Percentiles rank a stretch among this genome's conserved stretches.
Evolutionary conservation across 2,888 invertebrate genomes (phyloP).

Genomic region (Pherbina coryleti): DNA sequence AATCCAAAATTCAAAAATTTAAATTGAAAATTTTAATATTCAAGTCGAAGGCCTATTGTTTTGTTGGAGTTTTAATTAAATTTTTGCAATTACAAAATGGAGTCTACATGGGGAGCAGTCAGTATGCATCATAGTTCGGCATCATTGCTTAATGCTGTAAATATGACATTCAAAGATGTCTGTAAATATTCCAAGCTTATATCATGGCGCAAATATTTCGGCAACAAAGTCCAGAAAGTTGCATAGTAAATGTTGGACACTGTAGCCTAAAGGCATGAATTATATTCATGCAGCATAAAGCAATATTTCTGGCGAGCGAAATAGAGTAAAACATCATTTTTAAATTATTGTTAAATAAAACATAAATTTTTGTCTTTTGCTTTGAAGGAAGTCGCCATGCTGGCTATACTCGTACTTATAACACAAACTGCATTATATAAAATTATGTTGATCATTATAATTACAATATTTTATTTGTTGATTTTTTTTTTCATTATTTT

Average conservation of each 20-base stretch:
- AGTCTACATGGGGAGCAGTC: too few species aligned
- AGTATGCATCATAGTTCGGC: too few species aligned
- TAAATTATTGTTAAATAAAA: neutral
- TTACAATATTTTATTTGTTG: neutral
- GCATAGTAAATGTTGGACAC: too few species aligned
- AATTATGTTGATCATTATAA: constrained; percentile 21
- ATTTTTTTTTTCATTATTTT: neutral
- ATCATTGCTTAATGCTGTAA: neutral
- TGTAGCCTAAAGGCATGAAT: too few species aligned
- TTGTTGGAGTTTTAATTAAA: too few species aligned
- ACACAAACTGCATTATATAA: neutral
- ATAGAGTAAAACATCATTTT: neutral
- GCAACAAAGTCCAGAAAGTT: neutral
- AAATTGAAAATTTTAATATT: too few species aligned
- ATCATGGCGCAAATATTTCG: neutral
- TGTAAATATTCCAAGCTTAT: neutral
- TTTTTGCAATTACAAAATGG: too few species aligned
- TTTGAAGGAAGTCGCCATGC: neutral
- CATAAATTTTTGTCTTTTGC: neutral
- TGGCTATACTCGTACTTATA: neutral
- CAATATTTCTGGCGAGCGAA: too few species aligned
- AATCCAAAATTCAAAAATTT: too few species aligned
- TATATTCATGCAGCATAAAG: too few species aligned
- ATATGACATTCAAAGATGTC: neutral
- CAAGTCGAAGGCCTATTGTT: too few species aligned